Conservation (phyloP, 2,113 vertebrate species). For the Platysternon megacephalum region DNA sequence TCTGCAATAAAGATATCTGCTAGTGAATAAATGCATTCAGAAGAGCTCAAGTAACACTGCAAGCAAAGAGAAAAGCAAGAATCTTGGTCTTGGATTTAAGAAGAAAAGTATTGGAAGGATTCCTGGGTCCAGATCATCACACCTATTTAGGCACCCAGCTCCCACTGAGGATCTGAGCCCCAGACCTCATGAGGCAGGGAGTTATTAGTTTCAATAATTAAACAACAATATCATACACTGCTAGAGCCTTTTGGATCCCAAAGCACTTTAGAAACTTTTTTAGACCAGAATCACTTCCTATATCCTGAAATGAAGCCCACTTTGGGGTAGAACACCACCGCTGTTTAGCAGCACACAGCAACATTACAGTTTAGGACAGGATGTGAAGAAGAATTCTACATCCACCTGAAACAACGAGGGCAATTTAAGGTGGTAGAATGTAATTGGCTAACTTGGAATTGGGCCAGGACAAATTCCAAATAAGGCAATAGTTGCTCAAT, state of each 20-base stretch:
- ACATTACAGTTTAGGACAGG: neutral
- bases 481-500: neutral
- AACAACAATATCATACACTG: neutral
- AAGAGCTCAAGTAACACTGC: neutral
- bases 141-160: neutral
- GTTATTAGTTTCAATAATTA: neutral
- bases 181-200: neutral
- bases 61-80: neutral
- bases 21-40: neutral
- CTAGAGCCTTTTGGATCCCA: constrained; percentile 47
- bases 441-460: neutral
- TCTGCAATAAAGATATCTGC: neutral
- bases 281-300: constrained; percentile 47
- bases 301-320: constrained; percentile 22
- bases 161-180: neutral
- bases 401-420: neutral
- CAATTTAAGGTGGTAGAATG: accelerated
- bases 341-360: neutral
- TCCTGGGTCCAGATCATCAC: neutral
- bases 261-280: constrained; percentile 55
- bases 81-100: neutral
- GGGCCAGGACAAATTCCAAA: neutral
- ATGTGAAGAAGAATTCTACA: neutral
- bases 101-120: neutral
- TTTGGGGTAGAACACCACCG: constrained; percentile 20